phyloP scores from a whole-genome alignment of 2,113 vertebrate species.

The Oreochromis niloticus region DNA sequence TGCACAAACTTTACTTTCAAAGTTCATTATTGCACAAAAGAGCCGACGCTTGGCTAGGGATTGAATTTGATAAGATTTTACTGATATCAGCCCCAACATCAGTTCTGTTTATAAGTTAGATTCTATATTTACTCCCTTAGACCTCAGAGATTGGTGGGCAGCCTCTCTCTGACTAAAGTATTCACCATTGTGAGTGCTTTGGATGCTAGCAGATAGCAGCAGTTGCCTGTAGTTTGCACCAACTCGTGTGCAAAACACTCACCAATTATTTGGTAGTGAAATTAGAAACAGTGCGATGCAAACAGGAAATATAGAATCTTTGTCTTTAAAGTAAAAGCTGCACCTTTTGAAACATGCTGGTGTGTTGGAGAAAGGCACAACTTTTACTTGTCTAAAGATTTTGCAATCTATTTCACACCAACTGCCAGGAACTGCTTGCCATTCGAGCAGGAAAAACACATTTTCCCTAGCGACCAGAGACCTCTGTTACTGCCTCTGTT shows the following conservation, averaged over 20 bases:
- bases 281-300: background rate
- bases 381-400: background rate
- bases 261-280: background rate
- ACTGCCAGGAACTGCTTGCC: background rate
- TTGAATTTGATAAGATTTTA: background rate
- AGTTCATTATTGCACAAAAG: background rate
- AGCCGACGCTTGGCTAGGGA: background rate
- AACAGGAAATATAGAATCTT: too few species aligned
- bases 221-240: background rate
- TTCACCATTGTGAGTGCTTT: background rate
- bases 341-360: background rate
- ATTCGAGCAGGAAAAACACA: background rate
- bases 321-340: background rate
- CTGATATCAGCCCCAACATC: background rate
- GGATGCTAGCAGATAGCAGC: background rate
- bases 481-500: background rate
- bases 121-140: background rate
- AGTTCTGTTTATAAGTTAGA: background rate
- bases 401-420: background rate
- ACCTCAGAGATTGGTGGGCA: background rate
- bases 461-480: background rate
- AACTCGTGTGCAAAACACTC: background rate
- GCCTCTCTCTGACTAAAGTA: background rate
- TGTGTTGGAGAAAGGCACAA: background rate
- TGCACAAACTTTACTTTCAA: background rate